phyloP scores from a whole-genome alignment of 1,140 invertebrate species.

The Mercenaria mercenaria region DNA sequence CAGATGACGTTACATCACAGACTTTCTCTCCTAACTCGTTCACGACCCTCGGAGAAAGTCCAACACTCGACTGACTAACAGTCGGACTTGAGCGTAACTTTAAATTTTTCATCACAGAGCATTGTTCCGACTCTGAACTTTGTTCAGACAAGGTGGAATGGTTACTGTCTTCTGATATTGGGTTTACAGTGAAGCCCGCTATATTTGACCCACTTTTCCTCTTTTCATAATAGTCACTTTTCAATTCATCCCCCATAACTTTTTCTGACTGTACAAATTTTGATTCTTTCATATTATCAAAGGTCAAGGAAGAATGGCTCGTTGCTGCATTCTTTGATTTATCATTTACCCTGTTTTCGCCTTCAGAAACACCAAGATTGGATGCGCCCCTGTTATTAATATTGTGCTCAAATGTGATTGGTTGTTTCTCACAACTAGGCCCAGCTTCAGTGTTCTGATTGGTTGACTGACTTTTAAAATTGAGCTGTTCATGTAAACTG shows the following conservation, averaged over 20 bases:
- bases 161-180: constrained; percentile 79
- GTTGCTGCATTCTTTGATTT: constrained; percentile 60
- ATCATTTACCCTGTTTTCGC: constrained; percentile 56
- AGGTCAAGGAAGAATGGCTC: constrained; percentile 55
- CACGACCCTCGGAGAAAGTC: constrained; percentile 35
- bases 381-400: constrained; percentile 19
- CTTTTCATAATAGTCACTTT: background rate
- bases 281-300: constrained; percentile 81
- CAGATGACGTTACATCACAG: constrained; percentile 51
- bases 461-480: constrained; percentile 73
- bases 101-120: constrained; percentile 73
- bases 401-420: constrained; percentile 62
- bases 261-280: background rate
- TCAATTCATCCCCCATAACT: background rate
- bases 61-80: constrained; percentile 31
- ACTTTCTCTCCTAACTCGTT: constrained; percentile 22
- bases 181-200: constrained; percentile 41
- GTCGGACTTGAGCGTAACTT: constrained; percentile 69
- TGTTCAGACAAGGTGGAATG: constrained; percentile 76
- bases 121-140: constrained; percentile 78
- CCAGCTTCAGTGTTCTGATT: constrained; percentile 54
- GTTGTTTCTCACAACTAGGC: constrained; percentile 43
- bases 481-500: constrained; percentile 90
- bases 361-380: background rate
- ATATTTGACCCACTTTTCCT: background rate